phyloP scores from a whole-genome alignment of 2,888 invertebrate species.

The Pyralis farinalis region DNA sequence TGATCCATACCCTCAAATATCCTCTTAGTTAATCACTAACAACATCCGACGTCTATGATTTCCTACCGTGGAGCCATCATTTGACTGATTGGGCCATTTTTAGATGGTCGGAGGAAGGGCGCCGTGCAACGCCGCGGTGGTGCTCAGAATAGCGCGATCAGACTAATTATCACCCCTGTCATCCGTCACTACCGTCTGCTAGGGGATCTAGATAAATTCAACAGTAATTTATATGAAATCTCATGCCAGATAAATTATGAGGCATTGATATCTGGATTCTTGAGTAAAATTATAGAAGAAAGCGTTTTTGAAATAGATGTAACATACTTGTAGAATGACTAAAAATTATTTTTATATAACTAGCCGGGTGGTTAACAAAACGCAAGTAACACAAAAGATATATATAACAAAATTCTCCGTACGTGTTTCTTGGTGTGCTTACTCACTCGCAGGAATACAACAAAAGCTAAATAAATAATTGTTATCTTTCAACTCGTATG shows the following conservation, averaged over 20 bases:
- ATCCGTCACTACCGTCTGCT: conserved; percentile 30
- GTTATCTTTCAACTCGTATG: too few species aligned
- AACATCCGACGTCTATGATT: conserved; percentile 40
- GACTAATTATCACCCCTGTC: conserved; percentile 72
- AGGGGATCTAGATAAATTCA: conserved; percentile 49
- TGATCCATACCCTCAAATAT: conserved; percentile 15
- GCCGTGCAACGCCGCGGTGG: conserved; percentile 18
- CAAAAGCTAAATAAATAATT: too few species aligned
- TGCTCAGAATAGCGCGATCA: conserved; percentile 65
- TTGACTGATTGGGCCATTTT: conserved; percentile 78
- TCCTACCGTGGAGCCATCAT: conserved; percentile 32
- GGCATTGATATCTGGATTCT: conserved; percentile 13
- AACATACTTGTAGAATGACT: too few species aligned
- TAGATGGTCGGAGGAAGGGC: conserved; percentile 54
- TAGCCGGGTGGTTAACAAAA: too few species aligned
- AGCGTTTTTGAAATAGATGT: too few species aligned
- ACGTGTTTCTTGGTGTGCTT: too few species aligned
- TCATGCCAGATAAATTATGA: conserved; percentile 26
- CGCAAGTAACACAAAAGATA: too few species aligned
- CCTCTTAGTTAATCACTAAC: conserved; percentile 34
- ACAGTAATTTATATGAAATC: conserved; percentile 53
- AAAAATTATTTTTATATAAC: too few species aligned
- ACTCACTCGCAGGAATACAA: too few species aligned
- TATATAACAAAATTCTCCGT: too few species aligned
- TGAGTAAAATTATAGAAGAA: conserved; percentile 3